A percentile compares a stretch with the other conserved stretches of the same genome.
phyloP scores from a whole-genome alignment of 2,888 invertebrate genomes.

The Drosophila robusta region DNA sequence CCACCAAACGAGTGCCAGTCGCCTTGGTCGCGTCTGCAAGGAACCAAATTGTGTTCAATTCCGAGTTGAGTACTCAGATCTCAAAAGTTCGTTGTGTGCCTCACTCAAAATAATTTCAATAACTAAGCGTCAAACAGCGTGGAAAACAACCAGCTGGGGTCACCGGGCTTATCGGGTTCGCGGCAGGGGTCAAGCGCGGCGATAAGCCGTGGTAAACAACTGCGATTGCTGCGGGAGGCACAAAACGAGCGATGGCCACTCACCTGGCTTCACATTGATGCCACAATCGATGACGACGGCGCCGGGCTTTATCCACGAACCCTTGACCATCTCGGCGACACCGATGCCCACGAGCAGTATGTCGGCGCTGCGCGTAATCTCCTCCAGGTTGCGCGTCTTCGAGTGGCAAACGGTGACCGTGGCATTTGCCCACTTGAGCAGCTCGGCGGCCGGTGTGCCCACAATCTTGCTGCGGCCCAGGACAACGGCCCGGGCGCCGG shows the following conservation, averaged over 20 bases:
- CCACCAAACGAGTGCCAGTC: slow-evolving; percentile 93
- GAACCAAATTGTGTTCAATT: neutral
- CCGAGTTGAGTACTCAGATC: neutral
- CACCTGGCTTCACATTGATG: slow-evolving; percentile 95
- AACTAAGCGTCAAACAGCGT: slow-evolving; percentile 6
- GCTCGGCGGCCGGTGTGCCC: slow-evolving; percentile 96
- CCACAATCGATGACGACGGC: slow-evolving; percentile 99
- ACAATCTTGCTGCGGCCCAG: slow-evolving; percentile 99
- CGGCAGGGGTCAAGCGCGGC: slow-evolving; percentile 19
- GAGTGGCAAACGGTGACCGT: slow-evolving; percentile 99
- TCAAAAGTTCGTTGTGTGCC: neutral
- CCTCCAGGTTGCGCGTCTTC: slow-evolving; percentile 92
- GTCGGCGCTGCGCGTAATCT: slow-evolving; percentile 93
- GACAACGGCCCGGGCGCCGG: slow-evolving; percentile 95
- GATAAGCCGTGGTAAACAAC: slow-evolving; percentile 31
- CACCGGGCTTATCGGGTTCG: slow-evolving; percentile 30
- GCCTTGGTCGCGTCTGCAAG: slow-evolving; percentile 90
- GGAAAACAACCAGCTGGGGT: slow-evolving; percentile 17
- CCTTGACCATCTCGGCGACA: slow-evolving; percentile 94
- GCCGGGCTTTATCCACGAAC: slow-evolving; percentile 98
- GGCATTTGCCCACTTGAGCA: slow-evolving; percentile 98
- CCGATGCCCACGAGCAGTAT: slow-evolving; percentile 99
- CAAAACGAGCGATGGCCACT: neutral
- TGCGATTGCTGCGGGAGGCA: neutral
- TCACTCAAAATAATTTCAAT: slow-evolving; percentile 8